Conservation (phyloP, 2,888 invertebrate species). For the Micropterix aruncella region DNA sequence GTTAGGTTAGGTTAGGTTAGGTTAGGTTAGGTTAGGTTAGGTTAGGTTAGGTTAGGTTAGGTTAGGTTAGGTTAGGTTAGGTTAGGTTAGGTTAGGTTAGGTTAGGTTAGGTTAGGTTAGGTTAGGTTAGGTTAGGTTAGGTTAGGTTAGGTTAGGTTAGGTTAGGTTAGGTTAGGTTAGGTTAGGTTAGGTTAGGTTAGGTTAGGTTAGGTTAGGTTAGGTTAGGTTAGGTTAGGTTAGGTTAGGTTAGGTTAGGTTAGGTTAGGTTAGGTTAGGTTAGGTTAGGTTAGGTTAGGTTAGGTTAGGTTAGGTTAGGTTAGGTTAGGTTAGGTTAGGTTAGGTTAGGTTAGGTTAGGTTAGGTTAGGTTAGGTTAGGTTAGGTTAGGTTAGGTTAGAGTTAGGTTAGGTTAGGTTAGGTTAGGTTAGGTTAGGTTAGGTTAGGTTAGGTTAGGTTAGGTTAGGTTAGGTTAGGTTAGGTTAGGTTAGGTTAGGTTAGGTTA, state of each 20-base stretch:
- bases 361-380: conserved; percentile 5
- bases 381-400: no score
- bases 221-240: neutral
- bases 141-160: neutral
- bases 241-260: neutral
- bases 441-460: conserved; percentile 4
- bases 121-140: neutral
- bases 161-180: conserved; percentile 1
- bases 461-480: neutral
- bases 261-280: conserved; percentile 4
- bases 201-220: neutral
- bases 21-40: neutral
- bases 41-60: neutral
- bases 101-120: neutral
- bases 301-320: neutral
- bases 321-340: conserved; percentile 2
- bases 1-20: conserved; percentile 2
- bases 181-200: conserved; percentile 2
- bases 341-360: conserved; percentile 6
- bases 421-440: neutral
- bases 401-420: neutral
- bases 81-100: conserved; percentile 4
- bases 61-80: neutral
- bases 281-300: no score
- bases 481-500: neutral